A percentile compares a stretch with the other conserved stretches of the same genome.
Conservation (phyloP, 2,888 invertebrate genomes). For the Lochmaea capreae region DNA sequence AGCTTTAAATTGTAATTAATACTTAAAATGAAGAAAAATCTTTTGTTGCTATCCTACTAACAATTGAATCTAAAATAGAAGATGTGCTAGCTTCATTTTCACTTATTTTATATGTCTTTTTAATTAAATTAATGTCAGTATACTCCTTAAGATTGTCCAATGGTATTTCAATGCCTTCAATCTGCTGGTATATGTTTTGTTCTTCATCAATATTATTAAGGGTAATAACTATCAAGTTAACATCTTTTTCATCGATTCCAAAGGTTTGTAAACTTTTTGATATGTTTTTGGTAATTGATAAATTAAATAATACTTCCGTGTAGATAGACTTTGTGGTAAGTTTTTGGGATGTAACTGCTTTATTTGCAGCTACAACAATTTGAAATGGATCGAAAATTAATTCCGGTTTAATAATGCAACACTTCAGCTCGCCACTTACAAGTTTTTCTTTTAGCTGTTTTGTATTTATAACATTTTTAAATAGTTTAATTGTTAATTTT, state of each 20-base stretch:
- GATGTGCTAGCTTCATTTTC: conserved; percentile 66
- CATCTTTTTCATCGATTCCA: conserved; percentile 69
- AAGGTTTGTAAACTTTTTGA: conserved; percentile 75
- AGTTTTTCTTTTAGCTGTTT: conserved; percentile 69
- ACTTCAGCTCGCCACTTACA: conserved; percentile 70
- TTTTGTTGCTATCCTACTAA: conserved; percentile 77
- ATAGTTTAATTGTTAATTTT: conserved; percentile 66
- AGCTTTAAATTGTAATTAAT: not conserved
- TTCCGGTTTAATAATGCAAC: conserved; percentile 73
- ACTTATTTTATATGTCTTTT: conserved; percentile 72
- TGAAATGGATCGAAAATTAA: conserved; percentile 73
- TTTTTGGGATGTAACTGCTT: conserved; percentile 70
- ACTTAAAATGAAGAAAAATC: conserved; percentile 64
- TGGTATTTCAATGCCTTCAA: conserved; percentile 70
- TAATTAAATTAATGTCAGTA: conserved; percentile 68
- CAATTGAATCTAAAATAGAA: conserved; percentile 70
- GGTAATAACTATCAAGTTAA: conserved; percentile 65
- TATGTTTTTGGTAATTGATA: conserved; percentile 78
- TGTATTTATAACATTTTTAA: conserved; percentile 71
- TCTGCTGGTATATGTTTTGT: conserved; percentile 64
- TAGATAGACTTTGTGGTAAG: conserved; percentile 73
- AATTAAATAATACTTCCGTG: conserved; percentile 76
- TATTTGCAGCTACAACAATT: conserved; percentile 76
- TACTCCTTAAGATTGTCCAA: conserved; percentile 67
- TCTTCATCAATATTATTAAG: conserved; percentile 59